These are phyloP conservation scores for Cyrtodaria siliqua DNA, from an alignment of 2,888 invertebrate species.

Conservation along the genomic window DNA sequence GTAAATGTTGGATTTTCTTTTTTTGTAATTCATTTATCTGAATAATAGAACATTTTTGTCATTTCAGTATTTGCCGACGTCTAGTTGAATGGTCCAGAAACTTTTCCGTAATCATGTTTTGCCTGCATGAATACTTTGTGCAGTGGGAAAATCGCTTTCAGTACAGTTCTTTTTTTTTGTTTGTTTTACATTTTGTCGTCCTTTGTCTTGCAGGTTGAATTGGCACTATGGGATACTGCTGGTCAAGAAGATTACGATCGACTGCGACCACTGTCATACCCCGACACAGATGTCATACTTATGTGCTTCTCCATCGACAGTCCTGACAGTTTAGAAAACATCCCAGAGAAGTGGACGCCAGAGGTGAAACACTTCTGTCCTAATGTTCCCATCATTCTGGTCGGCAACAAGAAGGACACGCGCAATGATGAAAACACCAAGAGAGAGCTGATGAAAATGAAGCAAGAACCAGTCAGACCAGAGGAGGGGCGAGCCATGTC, in stretches of 20 bases:
- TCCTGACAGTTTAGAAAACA: slow-evolving; percentile 99
- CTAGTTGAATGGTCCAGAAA: too few relatives aligned
- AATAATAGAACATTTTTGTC: too few relatives aligned
- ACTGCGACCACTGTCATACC: slow-evolving; percentile 97
- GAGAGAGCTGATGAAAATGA: slow-evolving; percentile 95
- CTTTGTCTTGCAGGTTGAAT: slow-evolving; percentile 84
- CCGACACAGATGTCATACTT: slow-evolving; percentile 99
- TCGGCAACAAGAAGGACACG: slow-evolving; percentile 95
- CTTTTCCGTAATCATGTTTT: too few relatives aligned
- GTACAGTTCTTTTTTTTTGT: too few relatives aligned
- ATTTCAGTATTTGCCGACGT: too few relatives aligned
- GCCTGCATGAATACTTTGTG: too few relatives aligned
- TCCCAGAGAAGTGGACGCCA: slow-evolving; percentile 99
- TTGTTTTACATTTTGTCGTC: not conserved
- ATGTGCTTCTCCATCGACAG: slow-evolving; percentile 99
- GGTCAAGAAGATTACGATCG: slow-evolving; percentile 99
- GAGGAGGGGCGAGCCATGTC: slow-evolving; percentile 99
- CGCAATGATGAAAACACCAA: slow-evolving; percentile 87
- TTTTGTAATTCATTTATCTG: too few relatives aligned
- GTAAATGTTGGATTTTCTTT: too few relatives aligned
- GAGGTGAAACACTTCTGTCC: slow-evolving; percentile 98
- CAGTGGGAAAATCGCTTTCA: too few relatives aligned
- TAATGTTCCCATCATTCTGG: slow-evolving; percentile 99
- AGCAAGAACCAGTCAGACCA: slow-evolving; percentile 98
- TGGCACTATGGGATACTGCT: slow-evolving; percentile 95